These are phyloP conservation scores for Parazoanthus darwini DNA, from an alignment of 92 coral and sea anemone species.

Conservation along the genomic window DNA sequence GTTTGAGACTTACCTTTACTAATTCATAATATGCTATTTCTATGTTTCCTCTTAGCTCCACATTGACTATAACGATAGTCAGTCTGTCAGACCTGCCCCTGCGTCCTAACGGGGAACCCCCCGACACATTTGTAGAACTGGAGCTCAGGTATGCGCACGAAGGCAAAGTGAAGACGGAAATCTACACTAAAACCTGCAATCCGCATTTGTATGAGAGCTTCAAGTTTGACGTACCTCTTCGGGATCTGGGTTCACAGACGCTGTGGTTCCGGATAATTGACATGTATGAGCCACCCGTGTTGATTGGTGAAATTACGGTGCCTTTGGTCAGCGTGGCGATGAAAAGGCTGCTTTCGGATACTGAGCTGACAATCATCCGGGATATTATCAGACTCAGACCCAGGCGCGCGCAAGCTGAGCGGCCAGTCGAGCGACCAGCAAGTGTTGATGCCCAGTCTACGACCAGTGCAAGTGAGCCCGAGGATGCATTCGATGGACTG, in stretches of 20 bases:
- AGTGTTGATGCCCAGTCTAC: conserved; percentile 74
- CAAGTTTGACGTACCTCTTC: conserved; percentile 90
- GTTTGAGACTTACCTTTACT: too few relatives aligned
- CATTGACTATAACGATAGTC: conserved; percentile 80
- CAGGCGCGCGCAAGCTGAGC: conserved; percentile 63
- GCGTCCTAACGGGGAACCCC: conserved; percentile 74
- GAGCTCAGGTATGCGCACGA: conserved; percentile 81
- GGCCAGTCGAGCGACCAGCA: conserved; percentile 53
- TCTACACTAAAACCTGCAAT: conserved; percentile 72
- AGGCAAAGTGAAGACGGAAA: conserved; percentile 86
- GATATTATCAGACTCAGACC: conserved; percentile 78
- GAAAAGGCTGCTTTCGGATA: conserved; percentile 86
- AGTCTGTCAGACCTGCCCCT: conserved; percentile 89
- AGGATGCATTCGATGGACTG: conserved; percentile 58
- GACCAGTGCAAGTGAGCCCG: conserved; percentile 71
- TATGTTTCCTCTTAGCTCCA: conserved; percentile 56
- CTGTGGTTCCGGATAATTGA: conserved; percentile 90
- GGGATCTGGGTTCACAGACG: conserved; percentile 91
- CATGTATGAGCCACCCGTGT: conserved; percentile 74
- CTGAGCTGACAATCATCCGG: conserved; percentile 85
- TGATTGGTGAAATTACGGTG: conserved; percentile 83
- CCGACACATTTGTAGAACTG: conserved; percentile 84
- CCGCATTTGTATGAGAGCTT: conserved; percentile 97
- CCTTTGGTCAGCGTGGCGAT: conserved; percentile 91
- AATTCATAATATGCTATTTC: not conserved